A percentile compares a stretch with the other conserved stretches of the same genome.
Evolutionary conservation across 1,140 invertebrate species (phyloP).

Genomic region (Callitettix versicolor): DNA sequence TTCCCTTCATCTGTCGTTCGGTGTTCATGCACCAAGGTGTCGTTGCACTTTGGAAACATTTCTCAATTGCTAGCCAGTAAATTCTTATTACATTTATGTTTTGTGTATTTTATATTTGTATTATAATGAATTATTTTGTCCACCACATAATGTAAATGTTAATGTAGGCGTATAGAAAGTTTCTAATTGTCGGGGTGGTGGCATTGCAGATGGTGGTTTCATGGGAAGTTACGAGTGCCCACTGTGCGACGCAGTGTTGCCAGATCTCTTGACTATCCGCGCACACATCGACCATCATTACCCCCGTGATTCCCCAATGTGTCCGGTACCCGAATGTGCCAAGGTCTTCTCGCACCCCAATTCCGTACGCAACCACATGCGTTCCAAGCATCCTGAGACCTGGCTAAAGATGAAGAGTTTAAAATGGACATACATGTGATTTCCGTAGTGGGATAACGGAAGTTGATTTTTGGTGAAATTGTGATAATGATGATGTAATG

Average conservation of each 20-base stretch:
- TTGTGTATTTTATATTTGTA: background rate
- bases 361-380: conserved; percentile 73
- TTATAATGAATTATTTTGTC: no score
- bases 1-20: no score
- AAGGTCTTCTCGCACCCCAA: conserved; percentile 68
- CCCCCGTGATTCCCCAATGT: conserved; percentile 65
- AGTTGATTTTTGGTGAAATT: no score
- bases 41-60: no score
- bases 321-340: conserved; percentile 60
- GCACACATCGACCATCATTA: conserved; percentile 68
- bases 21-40: no score
- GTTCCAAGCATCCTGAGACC: conserved; percentile 62
- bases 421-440: conserved; percentile 45
- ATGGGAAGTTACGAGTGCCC: conserved; percentile 43
- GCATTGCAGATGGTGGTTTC: conserved; percentile 34
- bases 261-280: conserved; percentile 51
- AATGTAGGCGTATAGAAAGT: background rate
- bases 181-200: conserved; percentile 21
- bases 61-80: no score
- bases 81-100: no score
- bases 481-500: no score
- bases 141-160: background rate
- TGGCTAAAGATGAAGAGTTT: conserved; percentile 73
- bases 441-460: no score
- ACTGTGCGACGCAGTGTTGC: conserved; percentile 51